phyloP scores from a whole-genome alignment of 2,888 invertebrate genomes.

The Seladonia tumulorum region DNA sequence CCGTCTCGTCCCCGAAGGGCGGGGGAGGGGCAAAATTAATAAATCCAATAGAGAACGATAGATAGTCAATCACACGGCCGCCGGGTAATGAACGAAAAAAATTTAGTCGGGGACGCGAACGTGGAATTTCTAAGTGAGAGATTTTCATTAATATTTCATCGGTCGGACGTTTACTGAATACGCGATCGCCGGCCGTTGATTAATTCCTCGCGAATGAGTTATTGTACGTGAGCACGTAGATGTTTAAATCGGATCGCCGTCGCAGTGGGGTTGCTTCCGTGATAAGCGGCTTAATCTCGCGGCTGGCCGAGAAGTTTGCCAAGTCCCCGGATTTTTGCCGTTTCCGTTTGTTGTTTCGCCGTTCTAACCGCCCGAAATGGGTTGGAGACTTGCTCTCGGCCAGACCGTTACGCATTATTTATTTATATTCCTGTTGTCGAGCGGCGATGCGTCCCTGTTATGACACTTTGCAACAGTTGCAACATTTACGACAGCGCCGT shows the following conservation, averaged over 20 bases:
- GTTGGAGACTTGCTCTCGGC: constrained; percentile 10
- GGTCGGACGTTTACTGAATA: constrained; percentile 23
- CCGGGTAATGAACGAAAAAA: background rate
- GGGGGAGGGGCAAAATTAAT: background rate
- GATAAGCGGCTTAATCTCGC: constrained; percentile 58
- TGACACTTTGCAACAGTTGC: no score
- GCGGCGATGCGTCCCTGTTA: no score
- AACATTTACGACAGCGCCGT: no score
- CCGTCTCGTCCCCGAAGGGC: background rate
- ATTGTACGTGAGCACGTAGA: constrained; percentile 35
- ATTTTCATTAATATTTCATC: constrained; percentile 45
- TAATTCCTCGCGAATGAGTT: constrained; percentile 49
- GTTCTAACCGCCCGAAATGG: constrained; percentile 28
- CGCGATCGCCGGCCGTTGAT: constrained; percentile 33
- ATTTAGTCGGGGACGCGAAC: background rate
- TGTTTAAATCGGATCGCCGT: constrained; percentile 47
- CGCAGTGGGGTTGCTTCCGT: constrained; percentile 41
- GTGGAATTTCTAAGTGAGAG: background rate
- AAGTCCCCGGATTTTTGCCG: constrained; percentile 40
- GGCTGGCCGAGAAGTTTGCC: constrained; percentile 48
- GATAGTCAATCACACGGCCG: constrained; percentile 8
- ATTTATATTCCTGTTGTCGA: background rate
- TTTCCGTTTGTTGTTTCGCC: constrained; percentile 26
- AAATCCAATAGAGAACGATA: constrained; percentile 10
- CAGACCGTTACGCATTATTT: background rate